phyloP scores from a whole-genome alignment of 1,140 invertebrate genomes.

The Dinothrombium tinctorium region DNA sequence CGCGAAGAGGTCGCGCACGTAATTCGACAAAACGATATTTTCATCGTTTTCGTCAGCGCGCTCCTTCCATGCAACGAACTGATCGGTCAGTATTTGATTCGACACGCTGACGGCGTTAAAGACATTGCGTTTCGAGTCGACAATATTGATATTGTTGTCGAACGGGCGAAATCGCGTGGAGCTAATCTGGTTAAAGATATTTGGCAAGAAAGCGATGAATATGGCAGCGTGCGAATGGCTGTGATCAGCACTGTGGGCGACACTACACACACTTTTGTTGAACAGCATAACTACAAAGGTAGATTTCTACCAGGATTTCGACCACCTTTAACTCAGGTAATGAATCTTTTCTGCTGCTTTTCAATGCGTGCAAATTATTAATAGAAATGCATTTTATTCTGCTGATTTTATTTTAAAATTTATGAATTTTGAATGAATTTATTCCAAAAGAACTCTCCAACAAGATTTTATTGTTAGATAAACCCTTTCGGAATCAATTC shows the following conservation, averaged over 20 bases:
- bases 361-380: too few relatives aligned
- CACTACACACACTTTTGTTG: slow-evolving; percentile 82
- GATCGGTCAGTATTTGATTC: slow-evolving; percentile 50
- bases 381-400: too few relatives aligned
- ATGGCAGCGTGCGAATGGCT: slow-evolving; percentile 63
- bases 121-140: slow-evolving; percentile 87
- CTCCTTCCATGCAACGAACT: slow-evolving; percentile 47
- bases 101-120: slow-evolving; percentile 89
- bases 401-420: too few relatives aligned
- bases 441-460: too few relatives aligned
- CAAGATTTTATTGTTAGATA: too few relatives aligned
- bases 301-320: slow-evolving; percentile 72
- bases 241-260: slow-evolving; percentile 88
- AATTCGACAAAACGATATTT: slow-evolving; percentile 75
- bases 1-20: slow-evolving; percentile 58
- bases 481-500: too few relatives aligned
- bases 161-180: slow-evolving; percentile 52
- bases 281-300: slow-evolving; percentile 60
- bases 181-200: slow-evolving; percentile 61
- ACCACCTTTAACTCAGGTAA: slow-evolving; percentile 29
- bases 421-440: too few relatives aligned
- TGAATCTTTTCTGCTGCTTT: too few relatives aligned
- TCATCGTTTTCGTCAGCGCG: slow-evolving; percentile 81
- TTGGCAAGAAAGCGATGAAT: slow-evolving; percentile 65
- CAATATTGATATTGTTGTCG: slow-evolving; percentile 63